Evolutionary conservation across 2,113 vertebrate genomes (phyloP), one percentile per base, ranked within the genome.

Genomic region (Archilochus colubris): DNA sequence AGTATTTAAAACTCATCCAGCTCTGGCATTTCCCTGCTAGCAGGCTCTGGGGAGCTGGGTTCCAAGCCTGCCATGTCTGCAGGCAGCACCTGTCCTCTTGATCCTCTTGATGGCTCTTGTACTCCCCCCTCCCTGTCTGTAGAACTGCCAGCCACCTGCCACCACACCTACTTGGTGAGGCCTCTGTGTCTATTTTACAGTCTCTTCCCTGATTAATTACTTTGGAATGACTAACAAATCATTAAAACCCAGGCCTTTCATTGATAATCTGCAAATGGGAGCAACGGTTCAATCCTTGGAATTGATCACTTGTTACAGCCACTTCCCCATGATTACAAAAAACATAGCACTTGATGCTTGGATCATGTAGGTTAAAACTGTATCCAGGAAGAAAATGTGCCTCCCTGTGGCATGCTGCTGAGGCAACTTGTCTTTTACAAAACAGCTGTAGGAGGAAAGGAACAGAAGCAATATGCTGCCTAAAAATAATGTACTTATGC

Each of bases 361-460:
- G 51, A 72, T 87, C 91, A 21, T 82, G 59, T 14, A 91, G 66
- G 57, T 81, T 93, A 82, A 79, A 94, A 54, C 22, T 67, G 53
- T 14, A 59, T 48, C 51, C 38, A 69, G 59, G 38, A 89, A 68
- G 74, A 88, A 82, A 94, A 91, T 77, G 38, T 33, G 27, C 54
- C 27, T 82, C 89, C 51, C 54, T 38, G 36, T 82, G 70, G 73
- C 74, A 76, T 23, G 14, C 30, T 82, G 81, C 31, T 82, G 84
- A 93, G 24, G 46, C 10, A 74, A 50, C 58, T 46, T 68, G 13
- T 61, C 58, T 82, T 73, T 74, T 48, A 66, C 25, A 66, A 58
- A 83, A 38, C 83, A 87, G 27, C 62, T 87, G 63, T 14, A 70
- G 18, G 25, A 85, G 12, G 51, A 92, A 87, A 80, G 50, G 46